Conservation (phyloP, 2,888 invertebrate species). For the Trissolcus japonicus region DNA sequence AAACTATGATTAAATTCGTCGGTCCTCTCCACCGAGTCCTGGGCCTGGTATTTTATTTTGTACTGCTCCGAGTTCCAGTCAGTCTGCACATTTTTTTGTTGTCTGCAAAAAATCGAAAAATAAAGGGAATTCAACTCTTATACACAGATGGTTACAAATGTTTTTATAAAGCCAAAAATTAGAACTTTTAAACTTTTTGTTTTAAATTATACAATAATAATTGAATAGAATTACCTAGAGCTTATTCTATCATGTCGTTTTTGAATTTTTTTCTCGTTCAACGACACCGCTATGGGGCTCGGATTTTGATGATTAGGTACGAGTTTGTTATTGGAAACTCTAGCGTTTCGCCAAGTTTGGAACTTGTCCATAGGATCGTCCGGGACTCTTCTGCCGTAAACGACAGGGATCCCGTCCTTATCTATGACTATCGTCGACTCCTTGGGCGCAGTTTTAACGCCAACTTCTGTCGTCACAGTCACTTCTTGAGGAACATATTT, state of each 20-base stretch:
- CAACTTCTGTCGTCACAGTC: slow-evolving; percentile 81
- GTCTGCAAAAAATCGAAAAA: slow-evolving; percentile 5
- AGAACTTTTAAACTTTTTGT: too few species aligned
- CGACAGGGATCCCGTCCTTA: slow-evolving; percentile 86
- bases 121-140: too few species aligned
- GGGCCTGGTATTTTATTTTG: slow-evolving; percentile 3
- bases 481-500: slow-evolving; percentile 83
- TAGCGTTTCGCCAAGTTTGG: slow-evolving; percentile 91
- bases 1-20: slow-evolving; percentile 11
- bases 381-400: slow-evolving; percentile 88
- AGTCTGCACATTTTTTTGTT: slow-evolving; percentile 63
- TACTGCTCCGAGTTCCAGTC: slow-evolving; percentile 71
- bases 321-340: slow-evolving; percentile 90
- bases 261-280: slow-evolving; percentile 21
- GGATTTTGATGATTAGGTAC: slow-evolving; percentile 82
- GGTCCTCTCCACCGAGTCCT: not conserved
- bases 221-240: slow-evolving; percentile 27
- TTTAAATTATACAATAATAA: not conserved
- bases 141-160: too few species aligned
- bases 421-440: slow-evolving; percentile 82
- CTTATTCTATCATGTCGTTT: slow-evolving; percentile 20
- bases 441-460: slow-evolving; percentile 78
- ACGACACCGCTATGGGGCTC: slow-evolving; percentile 71
- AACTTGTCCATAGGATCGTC: slow-evolving; percentile 88
- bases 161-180: too few species aligned